Evolutionary conservation across 2,113 vertebrate genomes (phyloP).

Genomic region (Galemys pyrenaicus): DNA sequence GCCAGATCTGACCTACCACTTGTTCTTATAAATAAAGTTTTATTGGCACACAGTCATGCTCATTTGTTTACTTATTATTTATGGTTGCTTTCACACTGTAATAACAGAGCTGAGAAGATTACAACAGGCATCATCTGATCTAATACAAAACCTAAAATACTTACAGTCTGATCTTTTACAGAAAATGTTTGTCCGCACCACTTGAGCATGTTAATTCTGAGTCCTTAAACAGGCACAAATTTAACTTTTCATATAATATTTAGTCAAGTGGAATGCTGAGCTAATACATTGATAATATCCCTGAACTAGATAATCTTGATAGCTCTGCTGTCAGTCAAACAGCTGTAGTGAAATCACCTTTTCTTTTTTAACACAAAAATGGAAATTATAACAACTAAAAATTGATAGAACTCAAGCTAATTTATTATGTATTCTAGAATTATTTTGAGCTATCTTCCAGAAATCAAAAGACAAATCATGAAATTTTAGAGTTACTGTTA

Average conservation of each 20-base stretch:
- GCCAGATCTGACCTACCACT: not conserved
- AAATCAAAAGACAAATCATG: not conserved
- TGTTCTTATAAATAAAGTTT: constrained; percentile 50
- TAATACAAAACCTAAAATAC: not conserved
- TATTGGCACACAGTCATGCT: not conserved
- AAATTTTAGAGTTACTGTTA: constrained; percentile 35
- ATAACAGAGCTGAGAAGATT: not conserved
- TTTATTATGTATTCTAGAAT: not conserved
- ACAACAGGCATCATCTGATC: not conserved
- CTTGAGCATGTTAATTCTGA: not conserved
- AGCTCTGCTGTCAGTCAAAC: not conserved
- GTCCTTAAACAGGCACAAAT: not conserved
- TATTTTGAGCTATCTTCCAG: not conserved
- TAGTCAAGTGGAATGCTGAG: not conserved
- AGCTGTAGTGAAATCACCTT: not conserved
- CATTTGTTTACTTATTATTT: not conserved
- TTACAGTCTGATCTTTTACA: constrained; percentile 16
- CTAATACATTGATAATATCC: not conserved
- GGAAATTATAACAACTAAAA: constrained; percentile 8
- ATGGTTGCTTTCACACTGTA: not conserved
- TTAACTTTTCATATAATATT: not conserved
- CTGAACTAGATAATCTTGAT: constrained; percentile 7
- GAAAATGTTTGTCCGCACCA: not conserved
- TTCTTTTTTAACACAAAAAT: not conserved
- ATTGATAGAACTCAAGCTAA: constrained; percentile 19